Base-by-base conservation (phyloP, 2,888 invertebrate genomes). In the Plagiodera versicolora region DNA sequence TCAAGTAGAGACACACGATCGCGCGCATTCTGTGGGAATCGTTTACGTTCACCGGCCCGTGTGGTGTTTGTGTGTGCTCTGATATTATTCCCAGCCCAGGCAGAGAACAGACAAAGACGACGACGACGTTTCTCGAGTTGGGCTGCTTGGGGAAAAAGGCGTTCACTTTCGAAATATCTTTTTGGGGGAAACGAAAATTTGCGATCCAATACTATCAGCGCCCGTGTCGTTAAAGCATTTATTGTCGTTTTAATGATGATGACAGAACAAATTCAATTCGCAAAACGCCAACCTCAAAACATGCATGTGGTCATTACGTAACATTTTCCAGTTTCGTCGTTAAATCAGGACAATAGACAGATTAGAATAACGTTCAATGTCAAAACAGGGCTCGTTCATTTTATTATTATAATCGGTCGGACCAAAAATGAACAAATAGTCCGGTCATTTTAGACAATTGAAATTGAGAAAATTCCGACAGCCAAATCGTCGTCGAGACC, bases 11-110 rank as follows among this genome's bases (percentile, higher is more conserved):
- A 32, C 32, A 32, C 24, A 32, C 32, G 11, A 6, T 10, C 32
- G 11, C 10, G 32, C 32, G 32, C 79, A 79, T 79, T 79, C 79
- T 74, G 77, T 64, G 73, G 74, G 74, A 79, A 77, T 77, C 79
- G 74, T 79, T 79, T 79, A 79, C 79, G 79, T 79, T 75, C 73
- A 61, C 49, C 58, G 64, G 62, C 49, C 56, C 61, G 61, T 56
- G 46, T 57, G 55, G 32, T 11, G n/a, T n/a, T n/a, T n/a, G n/a
- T n/a, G n/a, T 32, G 10, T 32, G 32, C 10, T 32, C 9, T 32
- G 11, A 32, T 32, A 32, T 32, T 32, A 11, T 32, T 10, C 5
- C 9, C n/a, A n/a, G n/a, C n/a, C n/a, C n/a, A 24, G 24, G 11
- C 32, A 32, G 32, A 32, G 32, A 32, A 32, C 32, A 32, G 32